Percentiles rank a stretch among this genome's conserved stretches.
Evolutionary conservation across 2,888 invertebrate species (phyloP).

Genomic region (Xylocampa areola): DNA sequence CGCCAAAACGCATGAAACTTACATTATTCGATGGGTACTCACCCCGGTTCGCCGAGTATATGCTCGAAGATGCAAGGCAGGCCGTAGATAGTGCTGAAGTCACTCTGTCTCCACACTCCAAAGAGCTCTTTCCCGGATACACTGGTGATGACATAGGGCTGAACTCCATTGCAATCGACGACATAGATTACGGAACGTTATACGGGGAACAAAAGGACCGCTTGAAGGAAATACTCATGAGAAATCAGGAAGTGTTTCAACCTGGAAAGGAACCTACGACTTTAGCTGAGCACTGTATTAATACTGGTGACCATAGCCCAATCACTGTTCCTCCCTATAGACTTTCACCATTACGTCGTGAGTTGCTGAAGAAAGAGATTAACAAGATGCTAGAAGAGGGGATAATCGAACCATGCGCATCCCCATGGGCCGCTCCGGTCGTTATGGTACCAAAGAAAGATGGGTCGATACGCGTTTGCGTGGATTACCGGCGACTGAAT

Average conservation of each 20-base stretch:
- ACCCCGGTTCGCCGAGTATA: neutral
- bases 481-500: slow-evolving; percentile 16
- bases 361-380: slow-evolving; percentile 2
- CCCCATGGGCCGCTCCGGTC: slow-evolving; percentile 16
- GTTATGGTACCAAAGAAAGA: slow-evolving; percentile 11
- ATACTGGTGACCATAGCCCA: slow-evolving; percentile 11
- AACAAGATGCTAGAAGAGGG: slow-evolving; percentile 2
- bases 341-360: slow-evolving; percentile 1
- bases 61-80: neutral
- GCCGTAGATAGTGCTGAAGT: neutral
- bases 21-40: neutral
- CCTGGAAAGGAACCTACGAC: slow-evolving; percentile 8
- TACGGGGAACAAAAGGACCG: neutral
- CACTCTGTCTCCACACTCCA: neutral
- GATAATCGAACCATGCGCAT: slow-evolving; percentile 10
- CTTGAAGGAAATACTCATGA: neutral
- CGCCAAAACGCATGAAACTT: neutral
- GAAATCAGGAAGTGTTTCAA: slow-evolving; percentile 10
- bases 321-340: slow-evolving; percentile 1
- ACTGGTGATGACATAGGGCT: no score
- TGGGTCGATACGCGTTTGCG: slow-evolving; percentile 13
- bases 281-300: slow-evolving; percentile 10
- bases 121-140: neutral
- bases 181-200: neutral
- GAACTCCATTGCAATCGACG: neutral